Conservation (phyloP, 2,888 invertebrate species). For the Xestia rhomboidea region DNA sequence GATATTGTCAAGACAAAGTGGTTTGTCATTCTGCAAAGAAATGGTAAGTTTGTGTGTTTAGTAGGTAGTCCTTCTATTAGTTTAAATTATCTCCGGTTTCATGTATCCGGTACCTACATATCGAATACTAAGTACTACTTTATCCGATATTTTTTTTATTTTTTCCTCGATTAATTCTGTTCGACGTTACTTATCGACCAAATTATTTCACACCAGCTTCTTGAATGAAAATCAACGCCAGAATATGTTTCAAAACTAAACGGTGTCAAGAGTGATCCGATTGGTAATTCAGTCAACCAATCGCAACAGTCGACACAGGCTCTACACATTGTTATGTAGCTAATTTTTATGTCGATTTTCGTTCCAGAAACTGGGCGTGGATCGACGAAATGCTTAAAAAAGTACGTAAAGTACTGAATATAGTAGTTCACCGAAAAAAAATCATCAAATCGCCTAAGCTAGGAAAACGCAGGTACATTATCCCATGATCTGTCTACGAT, state of each 20-base stretch:
- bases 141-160: too few species aligned
- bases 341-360: constrained; percentile 22
- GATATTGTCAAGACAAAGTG: constrained; percentile 3
- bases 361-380: constrained; percentile 30
- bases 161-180: too few species aligned
- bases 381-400: not conserved
- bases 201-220: not conserved
- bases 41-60: constrained; percentile 37
- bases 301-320: too few species aligned
- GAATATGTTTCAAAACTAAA: not conserved
- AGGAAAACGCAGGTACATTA: constrained; percentile 15
- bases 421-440: not conserved
- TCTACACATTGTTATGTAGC: constrained; percentile 2
- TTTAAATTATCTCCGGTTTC: not conserved
- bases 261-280: not conserved
- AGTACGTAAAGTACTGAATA: not conserved
- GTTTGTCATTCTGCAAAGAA: constrained; percentile 18
- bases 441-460: not conserved
- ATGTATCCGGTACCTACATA: not conserved
- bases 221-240: constrained; percentile 28
- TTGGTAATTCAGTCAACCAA: constrained; percentile 7
- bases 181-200: not conserved
- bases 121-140: not conserved
- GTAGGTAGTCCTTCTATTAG: not conserved
- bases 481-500: too few species aligned